Percentiles rank a stretch among this genome's conserved stretches.
Evolutionary conservation across 2,888 invertebrate genomes (phyloP).

Genomic region (Drosophila meridiana): DNA sequence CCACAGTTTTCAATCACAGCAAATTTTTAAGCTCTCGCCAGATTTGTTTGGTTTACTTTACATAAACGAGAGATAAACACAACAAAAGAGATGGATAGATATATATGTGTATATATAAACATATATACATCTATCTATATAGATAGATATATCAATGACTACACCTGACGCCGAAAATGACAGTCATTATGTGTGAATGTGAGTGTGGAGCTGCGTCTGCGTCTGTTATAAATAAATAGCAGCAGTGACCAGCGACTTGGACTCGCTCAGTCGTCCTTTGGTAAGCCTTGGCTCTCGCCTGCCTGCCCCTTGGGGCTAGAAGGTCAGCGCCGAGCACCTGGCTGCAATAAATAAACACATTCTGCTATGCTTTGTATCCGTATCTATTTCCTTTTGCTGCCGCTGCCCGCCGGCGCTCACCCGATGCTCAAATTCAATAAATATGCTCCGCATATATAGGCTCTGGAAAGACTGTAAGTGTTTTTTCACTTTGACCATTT

Average conservation of each 20-base stretch:
- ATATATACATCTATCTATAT: not conserved
- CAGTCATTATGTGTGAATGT: conserved; percentile 75
- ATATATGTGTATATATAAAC: not conserved
- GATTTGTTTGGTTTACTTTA: conserved; percentile 48
- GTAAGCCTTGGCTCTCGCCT: conserved; percentile 14
- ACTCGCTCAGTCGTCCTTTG: too few species aligned
- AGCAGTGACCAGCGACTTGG: conserved; percentile 35
- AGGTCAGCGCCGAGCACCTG: conserved; percentile 71
- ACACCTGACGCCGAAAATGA: conserved; percentile 74
- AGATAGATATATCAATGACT: conserved; percentile 71
- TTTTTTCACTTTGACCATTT: conserved; percentile 41
- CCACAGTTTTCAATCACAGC: conserved; percentile 74
- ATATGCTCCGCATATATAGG: conserved; percentile 59
- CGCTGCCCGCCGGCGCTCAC: conserved; percentile 46
- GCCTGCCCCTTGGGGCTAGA: conserved; percentile 46
- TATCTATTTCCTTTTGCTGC: conserved; percentile 34
- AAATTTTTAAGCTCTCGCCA: conserved; percentile 48
- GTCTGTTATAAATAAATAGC: conserved; percentile 60
- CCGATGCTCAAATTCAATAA: conserved; percentile 70
- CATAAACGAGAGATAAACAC: conserved; percentile 23
- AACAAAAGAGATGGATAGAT: conserved; percentile 45
- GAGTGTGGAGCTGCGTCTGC: conserved; percentile 15
- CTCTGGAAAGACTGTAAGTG: conserved; percentile 35
- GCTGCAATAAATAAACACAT: conserved; percentile 77
- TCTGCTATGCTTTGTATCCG: conserved; percentile 40